phyloP scores from a whole-genome alignment of 2,797 vertebrate species.

The Oreochromis grahami region DNA sequence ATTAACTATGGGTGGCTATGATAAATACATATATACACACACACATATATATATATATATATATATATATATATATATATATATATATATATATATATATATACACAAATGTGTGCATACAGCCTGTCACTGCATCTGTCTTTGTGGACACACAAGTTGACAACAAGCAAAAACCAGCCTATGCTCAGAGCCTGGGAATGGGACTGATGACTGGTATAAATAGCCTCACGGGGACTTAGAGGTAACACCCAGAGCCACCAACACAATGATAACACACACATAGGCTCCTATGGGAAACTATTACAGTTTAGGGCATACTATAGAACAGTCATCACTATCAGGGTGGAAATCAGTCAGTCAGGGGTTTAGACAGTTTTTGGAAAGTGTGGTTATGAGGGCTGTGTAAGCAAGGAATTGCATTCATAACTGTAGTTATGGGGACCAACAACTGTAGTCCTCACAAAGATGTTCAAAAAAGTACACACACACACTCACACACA shows the following conservation, averaged over 20 bases:
- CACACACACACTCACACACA: neutral
- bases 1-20: neutral
- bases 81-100: neutral
- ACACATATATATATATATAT: too few relatives aligned
- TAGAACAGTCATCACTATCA: slow-evolving; percentile 53
- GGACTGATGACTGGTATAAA: slow-evolving; percentile 41
- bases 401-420: neutral
- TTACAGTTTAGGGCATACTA: slow-evolving; percentile 29
- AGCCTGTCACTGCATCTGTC: neutral
- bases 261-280: slow-evolving; percentile 41
- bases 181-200: slow-evolving; percentile 42
- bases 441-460: neutral
- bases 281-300: slow-evolving; percentile 40
- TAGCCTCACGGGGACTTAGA: slow-evolving; percentile 30
- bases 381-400: neutral
- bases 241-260: slow-evolving; percentile 55
- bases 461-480: neutral
- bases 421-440: neutral
- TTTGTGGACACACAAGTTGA: neutral
- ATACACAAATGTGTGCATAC: neutral
- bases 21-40: neutral
- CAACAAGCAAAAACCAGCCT: neutral
- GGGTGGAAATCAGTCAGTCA: slow-evolving; percentile 40
- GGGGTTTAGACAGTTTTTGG: neutral
- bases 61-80: neutral